A percentile compares a stretch with the other conserved stretches of the same genome.
These are phyloP conservation scores for Meloidogyne chitwoodi DNA, from an alignment of 1,140 invertebrate species.

Conservation along the genomic window DNA sequence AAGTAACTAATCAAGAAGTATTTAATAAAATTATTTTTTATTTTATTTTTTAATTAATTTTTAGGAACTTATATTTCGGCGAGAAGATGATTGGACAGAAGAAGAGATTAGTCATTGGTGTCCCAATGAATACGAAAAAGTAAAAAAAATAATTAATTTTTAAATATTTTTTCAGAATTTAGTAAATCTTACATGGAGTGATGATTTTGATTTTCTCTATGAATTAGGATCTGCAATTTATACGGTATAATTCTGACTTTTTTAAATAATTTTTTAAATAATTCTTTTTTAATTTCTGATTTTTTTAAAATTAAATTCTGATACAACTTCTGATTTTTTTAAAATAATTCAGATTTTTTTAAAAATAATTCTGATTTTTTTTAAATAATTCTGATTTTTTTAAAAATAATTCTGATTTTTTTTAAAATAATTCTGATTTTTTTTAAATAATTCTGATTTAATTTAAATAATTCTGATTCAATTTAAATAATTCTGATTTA, in stretches of 20 bases:
- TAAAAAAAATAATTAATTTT: background rate
- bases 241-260: background rate
- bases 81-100: slow-evolving; percentile 5
- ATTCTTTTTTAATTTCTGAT: too few species aligned
- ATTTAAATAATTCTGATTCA: background rate
- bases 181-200: slow-evolving; percentile 55
- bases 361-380: too few species aligned
- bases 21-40: background rate
- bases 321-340: background rate
- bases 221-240: slow-evolving; percentile 52
- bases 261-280: too few species aligned
- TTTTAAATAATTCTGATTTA: slow-evolving; percentile 12
- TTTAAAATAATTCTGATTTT: background rate
- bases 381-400: too few species aligned
- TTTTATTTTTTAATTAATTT: background rate
- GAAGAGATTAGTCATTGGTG: slow-evolving; percentile 18
- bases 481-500: slow-evolving; percentile 12
- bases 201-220: slow-evolving; percentile 59
- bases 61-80: too few species aligned
- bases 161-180: slow-evolving; percentile 36
- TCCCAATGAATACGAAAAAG: slow-evolving; percentile 22
- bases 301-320: too few species aligned
- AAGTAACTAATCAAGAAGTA: background rate
- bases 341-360: slow-evolving; percentile 12
- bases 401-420: too few species aligned